phyloP scores from a whole-genome alignment of 2,113 vertebrate species.

The Nymphicus hollandicus region DNA sequence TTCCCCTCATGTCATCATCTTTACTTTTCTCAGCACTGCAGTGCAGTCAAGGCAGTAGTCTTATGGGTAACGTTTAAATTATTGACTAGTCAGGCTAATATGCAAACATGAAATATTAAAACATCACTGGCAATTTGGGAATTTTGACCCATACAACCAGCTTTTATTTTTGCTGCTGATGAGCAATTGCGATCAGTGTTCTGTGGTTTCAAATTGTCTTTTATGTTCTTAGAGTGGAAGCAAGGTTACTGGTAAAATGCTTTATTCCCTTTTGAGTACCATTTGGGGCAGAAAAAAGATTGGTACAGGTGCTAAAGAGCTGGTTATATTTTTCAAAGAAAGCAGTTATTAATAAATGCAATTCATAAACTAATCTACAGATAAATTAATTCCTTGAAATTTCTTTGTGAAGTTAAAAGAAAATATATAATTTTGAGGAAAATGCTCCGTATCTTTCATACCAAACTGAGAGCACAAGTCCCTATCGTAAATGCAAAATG shows the following conservation, averaged over 20 bases:
- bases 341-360: not conserved
- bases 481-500: not conserved
- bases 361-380: not conserved
- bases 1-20: not conserved
- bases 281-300: not conserved
- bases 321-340: not conserved
- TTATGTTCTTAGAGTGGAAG: not conserved
- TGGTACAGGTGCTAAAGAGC: not conserved
- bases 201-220: not conserved
- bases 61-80: not conserved
- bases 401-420: not conserved
- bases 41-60: not conserved
- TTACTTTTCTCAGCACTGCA: not conserved
- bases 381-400: not conserved
- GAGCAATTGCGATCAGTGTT: not conserved
- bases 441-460: not conserved
- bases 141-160: not conserved
- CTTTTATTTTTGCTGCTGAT: not conserved
- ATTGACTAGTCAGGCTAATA: not conserved
- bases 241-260: not conserved
- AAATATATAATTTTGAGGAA: not conserved
- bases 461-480: not conserved
- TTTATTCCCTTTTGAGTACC: not conserved
- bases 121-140: not conserved
- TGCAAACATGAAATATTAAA: not conserved